Evolutionary conservation across 2,797 vertebrate genomes (phyloP), one percentile per base, ranked within the genome.

Genomic region (Poecilia wingei): DNA sequence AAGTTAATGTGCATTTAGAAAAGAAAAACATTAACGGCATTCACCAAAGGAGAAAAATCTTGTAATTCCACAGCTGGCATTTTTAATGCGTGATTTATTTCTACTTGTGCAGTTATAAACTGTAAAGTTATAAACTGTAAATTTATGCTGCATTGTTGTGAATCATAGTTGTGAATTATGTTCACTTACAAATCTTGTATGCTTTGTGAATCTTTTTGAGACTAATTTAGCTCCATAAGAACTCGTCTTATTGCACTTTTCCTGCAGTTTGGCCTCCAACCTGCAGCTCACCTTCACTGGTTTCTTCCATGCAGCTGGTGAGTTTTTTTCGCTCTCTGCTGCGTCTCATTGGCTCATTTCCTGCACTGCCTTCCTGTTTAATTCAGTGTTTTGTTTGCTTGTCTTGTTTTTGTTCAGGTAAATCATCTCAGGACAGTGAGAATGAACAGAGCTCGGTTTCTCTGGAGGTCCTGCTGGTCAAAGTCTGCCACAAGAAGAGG

Each of bases 401-500:
- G 47, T 33, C 59, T 55, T 7, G 3, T 74, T 31, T 68, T 4
- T 84, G 18, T 55, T 33, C 95, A 99, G 98, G 98, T 95, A 98
- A 98, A 93, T 96, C 96, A 87, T 97, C 96, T 89, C 97, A 97
- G 95, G 98, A 99, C 93, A 97, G 97, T 84, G 98, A 99, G 96
- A 99, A 99, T 81, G 97, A 98, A 95, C 98, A 99, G 96, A 98
- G 96, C 95, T 98, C 97, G 4, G 98, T 99, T 79, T 98, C 97
- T 84, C 91, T 99, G 91, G 98, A 99, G 96, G 98, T 99, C 90
- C 96, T 99, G 90, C 97, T 99, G 87, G 97, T 99, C 91, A 99
- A 99, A 96, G 97, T 99, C 89, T 99, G 98, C 93, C 98, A 99
- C 96, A 99, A 99, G 96, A 99, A 99, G 93, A 95, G 98, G 92